phyloP scores from a whole-genome alignment of 37 sponge, comb jelly and placozoan species.

The Theonella swinhoei region DNA sequence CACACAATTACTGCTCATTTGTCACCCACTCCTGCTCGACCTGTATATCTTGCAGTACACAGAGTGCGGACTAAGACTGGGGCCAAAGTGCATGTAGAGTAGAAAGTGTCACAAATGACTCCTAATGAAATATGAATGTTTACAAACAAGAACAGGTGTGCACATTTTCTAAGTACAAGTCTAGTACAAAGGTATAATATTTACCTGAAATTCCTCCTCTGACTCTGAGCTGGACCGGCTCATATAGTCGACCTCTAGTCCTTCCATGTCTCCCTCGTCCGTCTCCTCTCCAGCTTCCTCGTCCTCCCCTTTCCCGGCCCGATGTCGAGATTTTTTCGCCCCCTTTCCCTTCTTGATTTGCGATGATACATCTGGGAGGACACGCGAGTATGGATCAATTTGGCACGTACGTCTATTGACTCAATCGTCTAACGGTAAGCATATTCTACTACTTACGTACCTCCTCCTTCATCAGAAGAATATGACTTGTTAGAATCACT shows the following conservation, averaged over 20 bases:
- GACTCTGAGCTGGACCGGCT: conserved; percentile 64
- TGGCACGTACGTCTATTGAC: too few species aligned
- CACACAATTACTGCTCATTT: too few species aligned
- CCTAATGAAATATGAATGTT: background rate
- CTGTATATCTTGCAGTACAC: too few species aligned
- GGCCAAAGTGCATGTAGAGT: background rate
- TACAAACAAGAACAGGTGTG: conserved; percentile 15
- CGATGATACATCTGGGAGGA: background rate
- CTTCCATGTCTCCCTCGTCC: conserved; percentile 86
- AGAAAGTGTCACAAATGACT: background rate
- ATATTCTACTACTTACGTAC: too few species aligned
- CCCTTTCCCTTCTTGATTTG: too few species aligned
- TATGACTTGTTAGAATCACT: too few species aligned
- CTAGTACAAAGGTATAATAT: too few species aligned
- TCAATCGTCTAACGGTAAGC: too few species aligned
- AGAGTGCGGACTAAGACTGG: background rate
- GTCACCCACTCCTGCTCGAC: too few species aligned
- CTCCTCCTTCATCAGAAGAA: too few species aligned
- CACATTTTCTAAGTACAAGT: background rate
- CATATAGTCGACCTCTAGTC: conserved; percentile 90
- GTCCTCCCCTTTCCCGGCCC: too few species aligned
- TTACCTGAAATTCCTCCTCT: conserved; percentile 58
- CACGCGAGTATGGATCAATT: background rate
- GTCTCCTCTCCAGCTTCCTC: conserved; percentile 71
- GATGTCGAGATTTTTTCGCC: too few species aligned